Conservation (phyloP, 2,888 invertebrate genomes). For the Brachylomia viminalis region DNA sequence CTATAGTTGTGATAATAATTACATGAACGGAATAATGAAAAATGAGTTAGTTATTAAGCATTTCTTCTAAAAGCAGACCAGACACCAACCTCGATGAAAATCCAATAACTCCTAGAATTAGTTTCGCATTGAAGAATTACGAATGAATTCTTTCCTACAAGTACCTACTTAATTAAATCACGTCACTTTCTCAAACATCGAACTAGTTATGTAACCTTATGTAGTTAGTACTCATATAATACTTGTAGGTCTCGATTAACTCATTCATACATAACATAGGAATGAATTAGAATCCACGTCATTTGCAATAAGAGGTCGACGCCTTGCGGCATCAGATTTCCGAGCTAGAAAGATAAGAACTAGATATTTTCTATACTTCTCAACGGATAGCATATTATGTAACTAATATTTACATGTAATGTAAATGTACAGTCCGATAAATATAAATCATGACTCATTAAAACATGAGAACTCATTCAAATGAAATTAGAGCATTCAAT, state of each 20-base stretch:
- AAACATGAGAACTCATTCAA: slow-evolving; percentile 35
- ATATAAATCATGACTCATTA: slow-evolving; percentile 44
- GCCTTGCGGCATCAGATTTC: slow-evolving; percentile 61
- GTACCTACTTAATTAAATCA: neutral
- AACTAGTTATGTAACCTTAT: slow-evolving; percentile 14
- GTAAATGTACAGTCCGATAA: neutral
- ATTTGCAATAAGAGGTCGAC: slow-evolving; percentile 54
- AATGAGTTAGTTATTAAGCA: neutral
- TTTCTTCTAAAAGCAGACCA: neutral
- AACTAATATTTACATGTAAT: slow-evolving; percentile 29
- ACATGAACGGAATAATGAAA: slow-evolving; percentile 16
- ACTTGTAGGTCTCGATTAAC: slow-evolving; percentile 35
- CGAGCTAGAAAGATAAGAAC: slow-evolving; percentile 41
- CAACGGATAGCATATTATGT: slow-evolving; percentile 40
- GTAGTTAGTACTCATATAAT: slow-evolving; percentile 11
- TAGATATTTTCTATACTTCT: slow-evolving; percentile 25
- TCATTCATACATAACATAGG: slow-evolving; percentile 48
- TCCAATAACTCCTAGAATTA: slow-evolving; percentile 4
- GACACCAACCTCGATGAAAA: neutral
- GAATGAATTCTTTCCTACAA: neutral
- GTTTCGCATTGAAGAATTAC: neutral
- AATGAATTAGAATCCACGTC: slow-evolving; percentile 36
- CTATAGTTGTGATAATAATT: neutral
- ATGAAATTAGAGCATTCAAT: slow-evolving; percentile 28
- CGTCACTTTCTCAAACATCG: slow-evolving; percentile 18